phyloP scores from a whole-genome alignment of 2,113 vertebrate genomes.

The Pyrgilauda ruficollis region DNA sequence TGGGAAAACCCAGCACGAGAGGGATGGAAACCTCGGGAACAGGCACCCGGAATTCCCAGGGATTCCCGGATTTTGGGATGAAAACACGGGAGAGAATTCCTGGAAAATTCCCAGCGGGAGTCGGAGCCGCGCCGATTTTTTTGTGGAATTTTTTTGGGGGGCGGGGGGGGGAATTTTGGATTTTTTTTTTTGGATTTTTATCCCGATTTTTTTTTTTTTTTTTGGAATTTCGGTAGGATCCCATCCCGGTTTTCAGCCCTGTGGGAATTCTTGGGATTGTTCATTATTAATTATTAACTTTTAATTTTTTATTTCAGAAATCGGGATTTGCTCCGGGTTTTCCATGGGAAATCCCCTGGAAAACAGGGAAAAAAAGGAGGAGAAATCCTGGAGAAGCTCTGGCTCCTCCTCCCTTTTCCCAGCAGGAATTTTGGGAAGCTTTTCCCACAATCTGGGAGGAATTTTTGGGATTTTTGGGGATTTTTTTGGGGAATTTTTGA shows the following conservation, averaged over 20 bases:
- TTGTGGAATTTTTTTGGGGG: neutral
- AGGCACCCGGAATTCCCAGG: neutral
- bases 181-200: neutral
- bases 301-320: neutral
- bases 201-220: neutral
- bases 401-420: neutral
- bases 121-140: neutral
- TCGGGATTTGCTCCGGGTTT: neutral
- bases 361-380: neutral
- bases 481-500: too few species aligned
- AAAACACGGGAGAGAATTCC: neutral
- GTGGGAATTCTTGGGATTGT: neutral
- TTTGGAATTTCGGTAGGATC: neutral
- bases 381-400: neutral
- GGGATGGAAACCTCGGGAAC: neutral
- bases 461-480: neutral
- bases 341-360: neutral
- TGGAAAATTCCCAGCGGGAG: neutral
- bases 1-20: accelerated
- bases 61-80: neutral
- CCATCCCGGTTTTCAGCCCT: neutral
- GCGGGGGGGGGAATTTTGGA: neutral
- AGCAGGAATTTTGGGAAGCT: neutral
- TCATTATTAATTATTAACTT: neutral
- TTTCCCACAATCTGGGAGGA: neutral